Percentiles rank a stretch among this genome's conserved stretches.
Conservation (phyloP, 2,113 vertebrate genomes). For the Cathartes aura region DNA sequence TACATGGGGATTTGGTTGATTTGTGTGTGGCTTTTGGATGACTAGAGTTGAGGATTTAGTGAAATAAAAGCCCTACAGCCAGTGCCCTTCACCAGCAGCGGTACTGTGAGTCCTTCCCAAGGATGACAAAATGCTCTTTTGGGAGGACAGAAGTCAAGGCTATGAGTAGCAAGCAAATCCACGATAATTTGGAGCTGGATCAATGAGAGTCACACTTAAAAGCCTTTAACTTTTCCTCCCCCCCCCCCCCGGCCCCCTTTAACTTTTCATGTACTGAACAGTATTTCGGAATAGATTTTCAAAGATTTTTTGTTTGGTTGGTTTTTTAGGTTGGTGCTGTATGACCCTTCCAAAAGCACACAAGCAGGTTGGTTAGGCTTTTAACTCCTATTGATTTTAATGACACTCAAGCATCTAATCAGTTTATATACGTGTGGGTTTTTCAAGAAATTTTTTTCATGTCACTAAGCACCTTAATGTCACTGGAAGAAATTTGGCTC, state of each 20-base stretch:
- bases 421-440: not conserved
- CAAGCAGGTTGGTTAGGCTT: not conserved
- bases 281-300: not conserved
- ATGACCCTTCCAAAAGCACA: not conserved
- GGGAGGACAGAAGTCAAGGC: not conserved
- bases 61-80: not conserved
- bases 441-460: not conserved
- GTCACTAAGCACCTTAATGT: not conserved
- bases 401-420: not conserved
- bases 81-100: not conserved
- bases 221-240: not conserved
- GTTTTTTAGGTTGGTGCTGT: not conserved
- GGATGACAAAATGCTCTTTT: not conserved
- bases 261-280: not conserved
- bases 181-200: not conserved
- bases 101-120: not conserved
- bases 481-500: not conserved
- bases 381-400: not conserved
- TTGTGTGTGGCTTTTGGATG: not conserved
- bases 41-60: not conserved
- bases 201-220: not conserved
- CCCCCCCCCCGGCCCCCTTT: too few relatives aligned
- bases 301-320: not conserved
- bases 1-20: not conserved
- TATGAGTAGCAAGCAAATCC: not conserved